Conservation (phyloP, 2,113 vertebrate genomes). For the Perccottus glenii region DNA sequence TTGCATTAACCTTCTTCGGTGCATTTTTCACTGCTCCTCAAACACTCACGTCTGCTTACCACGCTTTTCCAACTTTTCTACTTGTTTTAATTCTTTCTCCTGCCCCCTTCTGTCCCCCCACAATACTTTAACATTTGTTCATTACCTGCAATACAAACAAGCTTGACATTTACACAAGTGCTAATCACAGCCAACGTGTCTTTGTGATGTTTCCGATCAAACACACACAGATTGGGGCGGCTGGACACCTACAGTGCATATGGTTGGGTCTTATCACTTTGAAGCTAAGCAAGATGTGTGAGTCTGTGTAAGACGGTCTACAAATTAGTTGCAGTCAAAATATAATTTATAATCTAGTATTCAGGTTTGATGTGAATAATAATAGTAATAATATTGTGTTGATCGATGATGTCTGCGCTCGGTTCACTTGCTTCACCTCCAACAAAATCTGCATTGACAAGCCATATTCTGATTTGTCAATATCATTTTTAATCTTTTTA, state of each 20-base stretch:
- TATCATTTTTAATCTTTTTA: too few species aligned
- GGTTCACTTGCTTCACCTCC: too few species aligned
- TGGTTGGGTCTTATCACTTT: not conserved
- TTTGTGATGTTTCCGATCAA: conserved; percentile 54
- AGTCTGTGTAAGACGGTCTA: not conserved
- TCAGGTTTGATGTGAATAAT: too few species aligned
- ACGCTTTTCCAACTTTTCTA: conserved; percentile 6
- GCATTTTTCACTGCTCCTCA: not conserved
- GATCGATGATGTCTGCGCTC: too few species aligned
- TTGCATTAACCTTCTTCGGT: not conserved
- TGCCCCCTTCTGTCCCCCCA: not conserved
- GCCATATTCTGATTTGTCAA: too few species aligned
- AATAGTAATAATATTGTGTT: too few species aligned
- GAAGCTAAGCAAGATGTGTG: not conserved
- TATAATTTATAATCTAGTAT: too few species aligned
- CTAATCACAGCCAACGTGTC: conserved; percentile 62
- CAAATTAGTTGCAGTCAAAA: too few species aligned
- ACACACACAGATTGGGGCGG: conserved; percentile 1
- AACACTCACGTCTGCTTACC: not conserved
- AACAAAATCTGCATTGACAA: too few species aligned
- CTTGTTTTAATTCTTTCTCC: not conserved
- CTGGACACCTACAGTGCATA: not conserved
- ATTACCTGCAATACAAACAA: conserved; percentile 61
- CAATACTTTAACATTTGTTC: conserved; percentile 40
- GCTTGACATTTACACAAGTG: conserved; percentile 70